Evolutionary conservation across 2,113 vertebrate species (phyloP).

Genomic region (Tragelaphus strepsiceros): DNA sequence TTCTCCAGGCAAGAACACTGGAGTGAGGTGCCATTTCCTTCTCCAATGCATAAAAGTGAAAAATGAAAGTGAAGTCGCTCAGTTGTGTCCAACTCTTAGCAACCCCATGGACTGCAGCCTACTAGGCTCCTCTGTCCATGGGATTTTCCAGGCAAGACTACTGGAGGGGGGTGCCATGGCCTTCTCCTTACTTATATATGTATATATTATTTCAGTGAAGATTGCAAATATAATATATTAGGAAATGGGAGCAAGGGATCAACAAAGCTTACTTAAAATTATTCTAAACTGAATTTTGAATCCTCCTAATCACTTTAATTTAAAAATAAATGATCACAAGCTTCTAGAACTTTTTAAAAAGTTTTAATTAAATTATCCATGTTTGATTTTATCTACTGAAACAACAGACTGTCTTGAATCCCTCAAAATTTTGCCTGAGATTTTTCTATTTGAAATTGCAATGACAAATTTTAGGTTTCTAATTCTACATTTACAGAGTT

Average conservation of each 20-base stretch:
- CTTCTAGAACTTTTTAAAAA: background rate
- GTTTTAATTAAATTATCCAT: constrained; percentile 2
- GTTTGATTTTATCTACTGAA: background rate
- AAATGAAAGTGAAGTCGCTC: no score
- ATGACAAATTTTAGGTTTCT: no score
- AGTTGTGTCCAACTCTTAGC: no score
- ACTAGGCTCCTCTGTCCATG: no score
- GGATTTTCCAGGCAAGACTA: no score
- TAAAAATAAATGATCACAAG: constrained; percentile 24
- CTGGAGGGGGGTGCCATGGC: no score
- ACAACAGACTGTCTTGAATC: background rate
- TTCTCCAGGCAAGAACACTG: no score
- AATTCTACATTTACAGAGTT: background rate
- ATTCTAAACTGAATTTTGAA: background rate
- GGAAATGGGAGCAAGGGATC: background rate
- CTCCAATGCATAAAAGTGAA: no score
- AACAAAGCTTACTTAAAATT: background rate
- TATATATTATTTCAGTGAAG: background rate
- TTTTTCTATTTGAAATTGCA: background rate
- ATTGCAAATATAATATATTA: background rate
- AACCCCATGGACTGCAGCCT: no score
- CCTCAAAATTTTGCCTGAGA: background rate
- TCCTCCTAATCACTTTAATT: background rate
- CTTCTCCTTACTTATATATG: background rate
- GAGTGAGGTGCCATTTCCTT: no score